Evolutionary conservation across 92 coral and sea anemone genomes (phyloP).

Genomic region (Blastomussa wellsi): DNA sequence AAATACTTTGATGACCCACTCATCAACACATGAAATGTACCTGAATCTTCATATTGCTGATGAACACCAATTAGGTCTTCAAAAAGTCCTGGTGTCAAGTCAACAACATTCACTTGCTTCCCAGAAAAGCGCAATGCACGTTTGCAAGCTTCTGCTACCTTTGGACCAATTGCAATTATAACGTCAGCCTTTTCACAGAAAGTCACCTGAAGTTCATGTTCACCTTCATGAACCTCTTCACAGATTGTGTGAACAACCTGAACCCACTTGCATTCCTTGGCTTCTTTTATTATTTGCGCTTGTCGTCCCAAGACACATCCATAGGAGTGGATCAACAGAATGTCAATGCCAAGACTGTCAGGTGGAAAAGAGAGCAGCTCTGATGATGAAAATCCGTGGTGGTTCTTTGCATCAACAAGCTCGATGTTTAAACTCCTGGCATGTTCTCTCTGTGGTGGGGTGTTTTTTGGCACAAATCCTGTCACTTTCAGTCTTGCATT

Average conservation of each 20-base stretch:
- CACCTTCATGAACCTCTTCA: constrained; percentile 6
- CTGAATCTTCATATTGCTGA: background rate
- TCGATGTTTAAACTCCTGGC: constrained; percentile 18
- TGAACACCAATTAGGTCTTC: constrained; percentile 4
- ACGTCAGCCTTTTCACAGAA: constrained; percentile 35
- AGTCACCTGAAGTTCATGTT: background rate
- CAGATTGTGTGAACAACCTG: constrained; percentile 22
- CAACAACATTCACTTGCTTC: constrained; percentile 1
- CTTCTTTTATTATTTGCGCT: constrained; percentile 20
- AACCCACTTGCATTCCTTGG: constrained; percentile 36
- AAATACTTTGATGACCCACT: constrained; percentile 6
- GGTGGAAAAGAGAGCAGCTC: constrained; percentile 30
- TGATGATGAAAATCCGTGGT: background rate
- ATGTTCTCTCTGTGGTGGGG: background rate
- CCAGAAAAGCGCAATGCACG: background rate
- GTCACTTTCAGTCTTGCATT: constrained; percentile 2
- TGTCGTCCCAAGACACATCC: constrained; percentile 24
- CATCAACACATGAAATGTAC: constrained; percentile 2
- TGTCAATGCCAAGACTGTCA: constrained; percentile 16
- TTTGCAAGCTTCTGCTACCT: constrained; percentile 4
- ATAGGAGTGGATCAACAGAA: constrained; percentile 15
- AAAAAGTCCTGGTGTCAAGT: constrained; percentile 28
- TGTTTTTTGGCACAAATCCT: constrained; percentile 28
- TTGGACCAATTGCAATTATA: constrained; percentile 31
- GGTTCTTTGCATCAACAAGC: constrained; percentile 21